Evolutionary conservation across 2,888 invertebrate species (phyloP), one percentile per base, ranked within the genome.

Genomic region (Diloba caeruleocephala): DNA sequence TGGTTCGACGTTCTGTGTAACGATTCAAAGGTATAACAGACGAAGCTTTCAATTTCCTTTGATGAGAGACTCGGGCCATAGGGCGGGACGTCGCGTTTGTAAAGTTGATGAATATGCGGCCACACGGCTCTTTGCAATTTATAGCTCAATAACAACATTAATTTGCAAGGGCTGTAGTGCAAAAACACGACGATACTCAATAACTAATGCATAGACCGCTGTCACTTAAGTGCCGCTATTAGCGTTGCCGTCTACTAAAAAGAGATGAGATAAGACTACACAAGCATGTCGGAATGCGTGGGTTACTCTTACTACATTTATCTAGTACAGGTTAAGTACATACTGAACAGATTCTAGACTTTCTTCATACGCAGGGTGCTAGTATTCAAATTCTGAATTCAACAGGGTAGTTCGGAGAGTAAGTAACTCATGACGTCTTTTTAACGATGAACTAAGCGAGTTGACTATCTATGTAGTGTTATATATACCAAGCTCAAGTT

Each of bases 101-200:
- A 48, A 43, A 62, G 55, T 55, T 60, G 59, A 69, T 60, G 50
- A 63, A 63, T 71, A 67, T 60, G 49, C 38, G 50, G 41, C 59
- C 50, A 56, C 59, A 62, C 49, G 62, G 60, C 44, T 50, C 50
- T 52, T 51, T 52, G 44, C 64, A 37, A 39, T 42, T 52, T 45
- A 64, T 48, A 37, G 39, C 46, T 56, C 29, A 54, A 51, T 62
- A 45, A 51, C 41, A 45, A 38, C 46, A 34, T 66, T 54, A 38
- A 44, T 21, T 23, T 51, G 25, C 41, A 17, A 32, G 23, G 15
- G 7, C 14, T 5, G 39, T 19, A 26, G 29, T 44, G 32, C 36
- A 50, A 49, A 55, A 36, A 62, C 29, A 61, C 17, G 12, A 38
- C 25, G 36, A 33, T 52, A 44, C 36, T 43, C 38, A 6, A 33